Evolutionary conservation across 2,797 vertebrate species (phyloP), one percentile per base, ranked within the genome.

Genomic region (Chelmon rostratus): DNA sequence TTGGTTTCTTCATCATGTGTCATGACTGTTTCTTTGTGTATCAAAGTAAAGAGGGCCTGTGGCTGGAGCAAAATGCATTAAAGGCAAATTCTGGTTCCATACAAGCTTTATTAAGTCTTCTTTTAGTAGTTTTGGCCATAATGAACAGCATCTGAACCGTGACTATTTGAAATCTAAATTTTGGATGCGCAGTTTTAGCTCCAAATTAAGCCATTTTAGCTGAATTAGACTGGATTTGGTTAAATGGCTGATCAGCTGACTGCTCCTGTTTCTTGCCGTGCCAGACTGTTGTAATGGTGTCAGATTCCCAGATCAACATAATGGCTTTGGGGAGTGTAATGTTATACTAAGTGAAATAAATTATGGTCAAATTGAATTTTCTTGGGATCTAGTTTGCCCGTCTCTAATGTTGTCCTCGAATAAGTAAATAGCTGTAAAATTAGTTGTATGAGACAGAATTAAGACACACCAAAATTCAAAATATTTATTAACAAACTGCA

Each of bases 401-500:
- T 31, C 28, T 38, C n/a, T 18, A 19, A 33, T 8, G 18, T 2
- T 44, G 15, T 13, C 11, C n/a, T 15, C 12, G 11, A 56, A 44
- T 15, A 44, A 69, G 19, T 1, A 10, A n/a, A 49, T 2, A n/a
- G 40, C 9, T 42, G 52, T 15, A 58, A 21, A 38, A 52, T 13
- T 7, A 8, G 58, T 2, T 16, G 19, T 21, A 47, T 31, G 13
- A 28, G 58, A 23, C 13, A 58, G 8, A 78, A 68, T 8, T 1
- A 23, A 54, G 15, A 33, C 38, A 58, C 37, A 66, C 2, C 6
- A 67, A 80, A 72, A 73, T 53, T 6, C 5, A 54, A 50, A 40
- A 64, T 8, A 78, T 85, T 72, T 82, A 80, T 80, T 72, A 8
- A 59, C 40, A 82, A 68, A 46, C n/a, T 52, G 4, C 25, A 5